These are phyloP conservation scores for Peromyscus maniculatus DNA, from an alignment of 2,113 vertebrate species.

Conservation along the genomic window DNA sequence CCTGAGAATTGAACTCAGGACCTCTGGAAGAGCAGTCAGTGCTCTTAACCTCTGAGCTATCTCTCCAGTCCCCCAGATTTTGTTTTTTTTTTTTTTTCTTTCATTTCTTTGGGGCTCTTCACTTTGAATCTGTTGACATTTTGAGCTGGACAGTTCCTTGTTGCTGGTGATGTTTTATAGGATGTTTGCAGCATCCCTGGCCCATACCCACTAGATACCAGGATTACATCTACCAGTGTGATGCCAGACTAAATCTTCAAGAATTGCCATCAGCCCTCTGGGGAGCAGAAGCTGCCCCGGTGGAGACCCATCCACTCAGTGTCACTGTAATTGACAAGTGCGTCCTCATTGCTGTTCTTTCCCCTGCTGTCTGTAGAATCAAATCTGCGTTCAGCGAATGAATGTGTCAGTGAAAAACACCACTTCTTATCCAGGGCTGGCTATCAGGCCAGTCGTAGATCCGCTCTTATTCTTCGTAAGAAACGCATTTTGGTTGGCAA, in stretches of 20 bases:
- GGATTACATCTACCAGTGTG: background rate
- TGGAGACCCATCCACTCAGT: background rate
- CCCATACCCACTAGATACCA: background rate
- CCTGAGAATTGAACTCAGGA: too few relatives aligned
- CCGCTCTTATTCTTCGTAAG: constrained; percentile 19
- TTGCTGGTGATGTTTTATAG: background rate
- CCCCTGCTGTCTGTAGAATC: background rate
- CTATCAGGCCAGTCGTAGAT: background rate
- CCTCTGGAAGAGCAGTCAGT: too few relatives aligned
- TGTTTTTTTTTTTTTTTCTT: background rate
- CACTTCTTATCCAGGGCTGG: background rate
- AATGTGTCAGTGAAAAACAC: background rate
- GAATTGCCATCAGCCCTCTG: background rate
- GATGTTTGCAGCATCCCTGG: background rate
- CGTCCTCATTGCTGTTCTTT: background rate
- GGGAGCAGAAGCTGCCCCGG: background rate
- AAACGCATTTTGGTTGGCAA: background rate
- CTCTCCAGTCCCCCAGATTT: background rate
- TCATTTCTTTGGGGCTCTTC: background rate
- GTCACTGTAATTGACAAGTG: background rate
- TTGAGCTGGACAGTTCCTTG: background rate
- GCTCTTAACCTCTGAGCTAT: too few relatives aligned
- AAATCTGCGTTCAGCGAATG: background rate
- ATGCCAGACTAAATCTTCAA: background rate
- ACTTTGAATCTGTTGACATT: background rate